Evolutionary conservation across 2,113 vertebrate genomes (phyloP).

Genomic region (Perca schrenkii): DNA sequence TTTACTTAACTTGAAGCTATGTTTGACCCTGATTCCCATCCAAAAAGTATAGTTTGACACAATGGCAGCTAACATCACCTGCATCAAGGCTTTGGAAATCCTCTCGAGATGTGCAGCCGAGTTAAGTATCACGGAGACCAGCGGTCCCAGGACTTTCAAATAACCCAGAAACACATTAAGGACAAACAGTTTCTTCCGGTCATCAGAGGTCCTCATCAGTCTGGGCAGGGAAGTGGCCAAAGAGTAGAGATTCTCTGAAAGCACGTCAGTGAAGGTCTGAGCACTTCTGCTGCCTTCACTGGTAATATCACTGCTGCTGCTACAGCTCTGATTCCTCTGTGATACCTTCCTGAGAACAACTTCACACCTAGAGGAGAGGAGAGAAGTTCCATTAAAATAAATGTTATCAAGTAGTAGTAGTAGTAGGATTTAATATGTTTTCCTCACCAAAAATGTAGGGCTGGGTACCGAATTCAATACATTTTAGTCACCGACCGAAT

Average conservation of each 20-base stretch:
- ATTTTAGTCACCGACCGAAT: too few relatives aligned
- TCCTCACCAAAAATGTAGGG: neutral
- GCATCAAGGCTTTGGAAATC: constrained; percentile 91
- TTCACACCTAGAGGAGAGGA: constrained; percentile 66
- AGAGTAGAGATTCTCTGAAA: constrained; percentile 92
- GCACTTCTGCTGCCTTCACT: constrained; percentile 43
- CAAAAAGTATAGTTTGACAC: neutral
- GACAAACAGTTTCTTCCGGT: constrained; percentile 89
- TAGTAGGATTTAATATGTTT: neutral
- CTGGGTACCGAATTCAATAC: too few relatives aligned
- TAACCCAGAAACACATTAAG: constrained; percentile 91
- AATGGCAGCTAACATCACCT: constrained; percentile 67
- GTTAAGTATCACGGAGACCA: constrained; percentile 86
- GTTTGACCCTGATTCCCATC: neutral
- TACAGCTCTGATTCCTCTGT: constrained; percentile 68
- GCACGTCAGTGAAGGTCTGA: constrained; percentile 86
- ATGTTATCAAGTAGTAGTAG: neutral
- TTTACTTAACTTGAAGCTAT: neutral
- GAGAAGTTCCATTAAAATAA: neutral
- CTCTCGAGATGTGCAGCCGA: constrained; percentile 90
- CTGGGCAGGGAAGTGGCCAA: constrained; percentile 91
- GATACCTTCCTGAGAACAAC: constrained; percentile 81
- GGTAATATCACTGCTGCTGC: constrained; percentile 25
- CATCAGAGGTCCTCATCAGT: constrained; percentile 92
- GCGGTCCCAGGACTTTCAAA: constrained; percentile 91